Evolutionary conservation across 2,113 vertebrate genomes (phyloP).

Genomic region (Syngnathus floridae): DNA sequence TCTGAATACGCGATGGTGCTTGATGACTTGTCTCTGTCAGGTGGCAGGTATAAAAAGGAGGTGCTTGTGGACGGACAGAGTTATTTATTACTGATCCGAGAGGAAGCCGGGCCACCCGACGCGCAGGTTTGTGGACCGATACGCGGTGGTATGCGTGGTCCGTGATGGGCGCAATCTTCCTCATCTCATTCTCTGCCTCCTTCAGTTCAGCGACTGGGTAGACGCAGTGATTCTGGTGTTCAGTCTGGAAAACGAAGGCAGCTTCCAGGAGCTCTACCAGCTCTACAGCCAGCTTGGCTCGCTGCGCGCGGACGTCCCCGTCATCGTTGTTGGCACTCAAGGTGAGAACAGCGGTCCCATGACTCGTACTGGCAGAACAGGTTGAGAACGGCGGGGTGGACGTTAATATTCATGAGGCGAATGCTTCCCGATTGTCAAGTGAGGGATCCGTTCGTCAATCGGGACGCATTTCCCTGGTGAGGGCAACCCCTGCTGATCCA

Average conservation of each 20-base stretch:
- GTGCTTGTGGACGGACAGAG: constrained; percentile 86
- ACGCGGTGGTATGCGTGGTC: not conserved
- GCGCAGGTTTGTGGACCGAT: constrained; percentile 74
- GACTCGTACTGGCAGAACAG: not conserved
- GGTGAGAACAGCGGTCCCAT: constrained; percentile 62
- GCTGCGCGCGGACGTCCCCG: constrained; percentile 76
- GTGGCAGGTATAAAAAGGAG: constrained; percentile 91
- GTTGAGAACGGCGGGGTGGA: not conserved
- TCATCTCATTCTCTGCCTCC: not conserved
- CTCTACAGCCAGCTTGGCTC: constrained; percentile 75
- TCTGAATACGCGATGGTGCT: not conserved
- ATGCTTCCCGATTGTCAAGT: not conserved
- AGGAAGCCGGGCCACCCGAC: constrained; percentile 82
- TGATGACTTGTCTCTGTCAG: constrained; percentile 58
- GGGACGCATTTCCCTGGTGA: no score
- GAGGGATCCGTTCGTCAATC: no score
- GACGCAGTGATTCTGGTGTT: constrained; percentile 93
- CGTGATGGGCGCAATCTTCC: not conserved
- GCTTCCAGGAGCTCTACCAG: constrained; percentile 84
- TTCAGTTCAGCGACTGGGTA: constrained; percentile 88
- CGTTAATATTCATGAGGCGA: not conserved
- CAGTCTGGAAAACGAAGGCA: constrained; percentile 91
- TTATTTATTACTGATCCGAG: constrained; percentile 87
- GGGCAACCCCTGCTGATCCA: no score
- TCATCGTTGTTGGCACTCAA: constrained; percentile 91